Base-by-base conservation (phyloP, 1,140 invertebrate genomes). In the Aphaenogaster floridana region DNA sequence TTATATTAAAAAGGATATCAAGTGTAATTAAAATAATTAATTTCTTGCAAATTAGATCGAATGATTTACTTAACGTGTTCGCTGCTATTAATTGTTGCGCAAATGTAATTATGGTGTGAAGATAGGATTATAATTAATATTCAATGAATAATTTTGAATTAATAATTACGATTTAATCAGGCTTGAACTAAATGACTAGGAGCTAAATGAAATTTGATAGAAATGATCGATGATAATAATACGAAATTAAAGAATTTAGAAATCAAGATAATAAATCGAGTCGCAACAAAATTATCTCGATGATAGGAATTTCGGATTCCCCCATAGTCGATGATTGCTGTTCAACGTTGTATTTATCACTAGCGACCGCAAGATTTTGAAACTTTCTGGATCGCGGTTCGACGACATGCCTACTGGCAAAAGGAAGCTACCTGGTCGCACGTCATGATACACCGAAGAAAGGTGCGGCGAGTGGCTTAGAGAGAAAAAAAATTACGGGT, bases 401-500 rank as follows among this genome's bases (percentile, higher is more conserved):
- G 2, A 77, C 3, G 45, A 79, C 42, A 64, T 48, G 9, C 45
- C 36, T 42, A 9, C 17, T 59, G 52, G 52, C n/a, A 76, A 13
- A 15, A 57, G 1, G n/a, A 74, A 57, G 36, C 39, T 79, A 79
- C 77, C 59, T 79, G 77, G 15, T 78, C 72, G 3, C 21, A 28
- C 15, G 28, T 78, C 59, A 28, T 7, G 8, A 28, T 13, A 76
- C 15, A 21, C 7, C 28, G 59, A 39, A 79, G 28, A 66, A 66
- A 78, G 17, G 7, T 15, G 6, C 76, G 34, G 28, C 54, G 57
- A 78, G 15, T 66, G 59, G 28, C 9, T 28, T 13, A 21, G 57
- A 50, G 28, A 48, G 28, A 15, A 79, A 63, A 48, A 79, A 66
- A 79, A 79, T 66, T 48, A 36, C 9, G 9, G 39, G 11, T 39